These are phyloP conservation scores for Drosophila kokeensis DNA, from an alignment of 2,888 invertebrate genomes.

Conservation along the genomic window DNA sequence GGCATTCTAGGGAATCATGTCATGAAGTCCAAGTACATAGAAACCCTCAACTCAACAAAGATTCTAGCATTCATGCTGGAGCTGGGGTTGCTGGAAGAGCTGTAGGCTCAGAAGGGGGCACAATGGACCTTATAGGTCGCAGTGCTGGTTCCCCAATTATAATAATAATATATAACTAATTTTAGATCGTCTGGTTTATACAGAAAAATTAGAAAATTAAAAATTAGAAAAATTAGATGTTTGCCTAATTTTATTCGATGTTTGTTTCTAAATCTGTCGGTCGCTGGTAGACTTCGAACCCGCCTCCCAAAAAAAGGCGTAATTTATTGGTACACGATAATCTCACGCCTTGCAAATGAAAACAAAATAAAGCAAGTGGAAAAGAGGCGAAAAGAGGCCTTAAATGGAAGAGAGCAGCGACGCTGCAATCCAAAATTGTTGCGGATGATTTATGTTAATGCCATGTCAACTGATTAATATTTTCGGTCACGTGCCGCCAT, in stretches of 20 bases:
- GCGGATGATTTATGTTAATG: conserved; percentile 83
- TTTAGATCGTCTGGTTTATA: neutral
- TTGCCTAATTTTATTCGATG: neutral
- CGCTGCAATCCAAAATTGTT: conserved; percentile 63
- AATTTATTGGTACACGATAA: conserved; percentile 21
- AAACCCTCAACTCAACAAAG: too few relatives aligned
- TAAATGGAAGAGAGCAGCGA: conserved; percentile 21
- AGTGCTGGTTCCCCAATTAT: too few relatives aligned
- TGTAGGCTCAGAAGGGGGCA: too few relatives aligned
- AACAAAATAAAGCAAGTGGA: conserved; percentile 35
- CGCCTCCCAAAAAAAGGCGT: neutral
- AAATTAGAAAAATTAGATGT: neutral
- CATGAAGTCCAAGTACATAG: too few relatives aligned
- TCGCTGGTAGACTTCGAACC: neutral
- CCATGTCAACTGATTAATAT: conserved; percentile 83
- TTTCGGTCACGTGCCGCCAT: conserved; percentile 83
- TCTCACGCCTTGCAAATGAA: conserved; percentile 28
- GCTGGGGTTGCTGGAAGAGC: too few relatives aligned
- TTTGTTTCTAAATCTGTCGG: neutral
- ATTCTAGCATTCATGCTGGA: too few relatives aligned
- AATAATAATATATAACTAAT: neutral
- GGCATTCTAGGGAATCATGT: too few relatives aligned
- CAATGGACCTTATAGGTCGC: too few relatives aligned
- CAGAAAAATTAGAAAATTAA: too few relatives aligned
- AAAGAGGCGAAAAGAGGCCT: neutral